These are phyloP conservation scores for Temnothorax curvispinosus DNA, from an alignment of 1,140 invertebrate species.

Conservation along the genomic window DNA sequence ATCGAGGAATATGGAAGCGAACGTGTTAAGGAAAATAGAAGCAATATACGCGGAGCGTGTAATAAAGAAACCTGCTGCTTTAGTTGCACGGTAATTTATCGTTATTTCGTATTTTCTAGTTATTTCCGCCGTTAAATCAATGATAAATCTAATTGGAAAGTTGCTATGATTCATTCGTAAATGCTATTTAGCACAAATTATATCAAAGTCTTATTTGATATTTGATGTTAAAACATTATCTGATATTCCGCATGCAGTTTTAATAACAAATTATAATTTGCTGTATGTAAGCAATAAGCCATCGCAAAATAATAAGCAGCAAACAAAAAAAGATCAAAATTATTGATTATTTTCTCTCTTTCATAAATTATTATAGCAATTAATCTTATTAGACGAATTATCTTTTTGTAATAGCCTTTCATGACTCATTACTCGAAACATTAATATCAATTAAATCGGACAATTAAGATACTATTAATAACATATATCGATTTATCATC, in stretches of 20 bases:
- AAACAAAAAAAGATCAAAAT: not conserved
- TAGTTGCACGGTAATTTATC: constrained; percentile 24
- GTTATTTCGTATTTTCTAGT: not conserved
- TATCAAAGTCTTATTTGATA: not conserved
- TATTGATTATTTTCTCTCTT: not conserved
- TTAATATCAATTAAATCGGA: not conserved
- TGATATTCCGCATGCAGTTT: not conserved
- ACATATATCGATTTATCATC: constrained; percentile 43
- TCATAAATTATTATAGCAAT: not conserved
- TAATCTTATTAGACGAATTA: not conserved
- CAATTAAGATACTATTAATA: constrained; percentile 31
- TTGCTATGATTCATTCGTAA: not conserved
- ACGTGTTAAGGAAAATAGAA: constrained; percentile 19
- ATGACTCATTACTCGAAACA: not conserved
- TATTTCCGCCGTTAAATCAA: constrained; percentile 17
- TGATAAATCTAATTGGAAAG: constrained; percentile 21
- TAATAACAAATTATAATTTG: not conserved
- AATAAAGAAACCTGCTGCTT: constrained; percentile 26
- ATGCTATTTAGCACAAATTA: not conserved
- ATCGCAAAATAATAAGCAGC: not conserved
- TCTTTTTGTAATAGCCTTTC: constrained; percentile 9
- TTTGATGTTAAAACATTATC: not conserved
- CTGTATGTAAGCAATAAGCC: not conserved
- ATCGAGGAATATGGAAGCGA: not conserved
- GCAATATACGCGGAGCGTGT: not conserved